phyloP scores from a whole-genome alignment of 2,797 vertebrate species.

The Crocidura indochinensis region DNA sequence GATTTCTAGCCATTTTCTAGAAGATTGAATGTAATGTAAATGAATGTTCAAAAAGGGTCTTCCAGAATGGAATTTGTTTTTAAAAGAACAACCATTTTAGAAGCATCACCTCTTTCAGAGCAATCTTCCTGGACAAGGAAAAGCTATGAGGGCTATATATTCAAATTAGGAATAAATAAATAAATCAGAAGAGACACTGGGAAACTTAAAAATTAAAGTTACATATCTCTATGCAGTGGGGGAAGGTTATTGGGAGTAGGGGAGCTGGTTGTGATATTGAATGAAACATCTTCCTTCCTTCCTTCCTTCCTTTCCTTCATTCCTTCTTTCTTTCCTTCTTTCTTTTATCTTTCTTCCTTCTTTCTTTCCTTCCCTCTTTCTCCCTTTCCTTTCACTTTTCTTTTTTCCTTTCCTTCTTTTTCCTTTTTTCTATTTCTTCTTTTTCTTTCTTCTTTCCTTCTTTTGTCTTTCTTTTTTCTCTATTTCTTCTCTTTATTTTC shows the following conservation, averaged over 20 bases:
- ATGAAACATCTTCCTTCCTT: constrained; percentile 89
- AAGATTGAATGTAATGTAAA: constrained; percentile 78
- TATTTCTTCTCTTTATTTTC: too few relatives aligned
- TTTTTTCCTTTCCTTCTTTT: too few relatives aligned
- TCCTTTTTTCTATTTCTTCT: too few relatives aligned
- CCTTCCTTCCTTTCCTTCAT: constrained; percentile 59
- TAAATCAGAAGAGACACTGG: constrained; percentile 87
- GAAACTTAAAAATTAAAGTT: constrained; percentile 89
- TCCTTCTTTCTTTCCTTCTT: constrained; percentile 84
- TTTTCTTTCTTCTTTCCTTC: too few relatives aligned
- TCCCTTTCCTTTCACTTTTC: too few relatives aligned
- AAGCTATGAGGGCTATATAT: constrained; percentile 86
- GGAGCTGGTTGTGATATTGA: constrained; percentile 85
- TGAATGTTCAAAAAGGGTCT: constrained; percentile 84
- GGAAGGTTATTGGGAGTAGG: constrained; percentile 70
- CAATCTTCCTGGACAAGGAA: constrained; percentile 78
- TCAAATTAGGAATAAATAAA: constrained; percentile 88
- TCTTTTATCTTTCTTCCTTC: too few relatives aligned
- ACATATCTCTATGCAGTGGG: constrained; percentile 85
- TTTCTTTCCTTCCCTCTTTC: too few relatives aligned
- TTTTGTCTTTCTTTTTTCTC: too few relatives aligned
- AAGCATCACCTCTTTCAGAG: constrained; percentile 83
- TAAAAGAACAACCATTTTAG: constrained; percentile 87
- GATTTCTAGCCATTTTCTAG: constrained; percentile 75
- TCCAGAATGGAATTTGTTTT: constrained; percentile 88